Base-by-base conservation (phyloP, 2,888 invertebrate species). In the Dascillus cervinus region DNA sequence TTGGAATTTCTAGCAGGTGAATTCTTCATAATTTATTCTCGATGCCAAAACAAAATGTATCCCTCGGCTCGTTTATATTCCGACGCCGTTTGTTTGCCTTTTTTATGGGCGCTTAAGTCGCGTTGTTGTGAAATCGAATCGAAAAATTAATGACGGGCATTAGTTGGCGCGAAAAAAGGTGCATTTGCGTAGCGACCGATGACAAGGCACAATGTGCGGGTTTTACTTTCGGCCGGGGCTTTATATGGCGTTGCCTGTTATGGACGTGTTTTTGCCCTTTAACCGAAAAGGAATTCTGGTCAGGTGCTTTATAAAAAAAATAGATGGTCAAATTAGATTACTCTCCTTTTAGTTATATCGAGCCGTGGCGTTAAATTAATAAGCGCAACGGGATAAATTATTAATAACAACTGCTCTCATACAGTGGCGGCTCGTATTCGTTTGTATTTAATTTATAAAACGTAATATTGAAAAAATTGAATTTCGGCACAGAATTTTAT, bases 1-100 rank as follows among this genome's bases (percentile, higher is more conserved):
- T 50, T 39, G 49, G 51, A 50, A 51, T 51, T 48, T 41, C 39
- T 42, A 46, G 52, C 52, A 54, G 54, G 54, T 54, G 54, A 47
- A 53, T 51, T 49, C 40, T 37, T 32, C 39, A 38, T 46, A 44
- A 41, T 46, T 45, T 47, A 46, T 43, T 44, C 38, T 37, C 39
- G 34, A 34, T 42, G 41, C 42, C 43, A 47, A 46, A 49, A 47
- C 44, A 47, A 44, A 48, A 31, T 36, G 31, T 37, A 37, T 34
- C 37, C 29, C 33, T 26, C 17, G 15, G 12, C 17, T 20, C 29
- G 20, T 29, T 29, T 25, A 27, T 23, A 26, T 33, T 32, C 11
- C 20, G 10, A 15, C 22, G n/a, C 15, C 13, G 8, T 11, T 3
- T 25, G 8, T 13, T 13, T 1, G 13, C 10, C 10, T n/a, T 10